These are phyloP conservation scores for Ochropleura leucogaster DNA, from an alignment of 2,888 invertebrate genomes.

Conservation along the genomic window DNA sequence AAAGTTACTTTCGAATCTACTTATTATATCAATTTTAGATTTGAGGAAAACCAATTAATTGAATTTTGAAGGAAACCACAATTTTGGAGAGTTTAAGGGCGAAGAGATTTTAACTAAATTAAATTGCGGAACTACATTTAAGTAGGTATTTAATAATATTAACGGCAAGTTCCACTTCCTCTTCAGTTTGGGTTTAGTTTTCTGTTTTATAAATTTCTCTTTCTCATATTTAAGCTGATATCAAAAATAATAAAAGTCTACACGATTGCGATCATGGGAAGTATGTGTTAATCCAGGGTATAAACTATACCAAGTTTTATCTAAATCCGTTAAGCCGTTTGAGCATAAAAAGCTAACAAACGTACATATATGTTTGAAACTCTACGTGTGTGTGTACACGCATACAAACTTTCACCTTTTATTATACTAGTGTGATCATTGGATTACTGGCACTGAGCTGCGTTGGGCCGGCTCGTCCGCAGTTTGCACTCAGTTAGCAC, in stretches of 20 bases:
- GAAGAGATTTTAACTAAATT: constrained; percentile 29
- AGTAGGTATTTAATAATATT: constrained; percentile 12
- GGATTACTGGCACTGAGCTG: constrained; percentile 35
- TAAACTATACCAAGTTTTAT: no score
- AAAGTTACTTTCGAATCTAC: background rate
- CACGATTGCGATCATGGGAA: no score
- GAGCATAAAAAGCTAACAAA: no score
- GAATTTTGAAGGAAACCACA: constrained; percentile 33
- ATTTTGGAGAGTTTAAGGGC: constrained; percentile 33
- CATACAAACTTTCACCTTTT: no score
- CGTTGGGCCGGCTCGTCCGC: constrained; percentile 23
- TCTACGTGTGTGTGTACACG: no score
- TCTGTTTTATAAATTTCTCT: background rate
- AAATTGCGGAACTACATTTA: constrained; percentile 14
- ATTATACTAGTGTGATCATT: constrained; percentile 6
- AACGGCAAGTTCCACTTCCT: constrained; percentile 3
- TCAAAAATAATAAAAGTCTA: no score
- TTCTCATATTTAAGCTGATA: background rate
- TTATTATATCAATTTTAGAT: background rate
- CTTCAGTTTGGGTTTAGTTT: background rate
- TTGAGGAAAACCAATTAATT: constrained; percentile 44
- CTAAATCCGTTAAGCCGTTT: no score
- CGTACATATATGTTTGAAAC: no score
- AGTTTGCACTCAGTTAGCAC: constrained; percentile 49
- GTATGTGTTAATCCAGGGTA: no score